Evolutionary conservation across 2,113 vertebrate genomes (phyloP).

Genomic region (Vireo altiloquus): DNA sequence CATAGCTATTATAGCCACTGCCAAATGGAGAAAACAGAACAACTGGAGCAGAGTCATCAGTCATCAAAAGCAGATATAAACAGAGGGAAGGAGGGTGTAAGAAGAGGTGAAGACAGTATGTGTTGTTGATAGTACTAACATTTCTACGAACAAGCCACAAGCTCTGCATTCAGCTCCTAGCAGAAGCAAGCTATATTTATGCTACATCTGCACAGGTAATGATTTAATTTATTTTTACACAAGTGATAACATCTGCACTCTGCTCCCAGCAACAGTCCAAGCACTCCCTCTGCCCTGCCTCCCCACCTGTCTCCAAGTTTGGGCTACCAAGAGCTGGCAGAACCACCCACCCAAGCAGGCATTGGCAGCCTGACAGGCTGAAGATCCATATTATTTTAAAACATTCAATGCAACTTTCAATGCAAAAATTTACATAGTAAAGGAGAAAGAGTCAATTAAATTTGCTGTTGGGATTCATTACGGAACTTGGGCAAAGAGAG

Average conservation of each 20-base stretch:
- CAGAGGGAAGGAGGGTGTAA: rapidly evolving
- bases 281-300: neutral
- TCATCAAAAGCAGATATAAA: neutral
- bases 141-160: neutral
- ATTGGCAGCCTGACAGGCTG: neutral
- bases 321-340: neutral
- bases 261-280: neutral
- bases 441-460: neutral
- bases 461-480: neutral
- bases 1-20: neutral
- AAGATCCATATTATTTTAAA: neutral
- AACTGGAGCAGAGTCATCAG: neutral
- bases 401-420: neutral
- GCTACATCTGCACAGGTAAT: neutral
- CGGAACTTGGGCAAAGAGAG: neutral
- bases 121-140: neutral
- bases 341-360: neutral
- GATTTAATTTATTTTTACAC: neutral
- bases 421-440: neutral
- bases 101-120: neutral
- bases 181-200: neutral
- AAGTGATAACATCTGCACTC: neutral
- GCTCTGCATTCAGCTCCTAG: neutral
- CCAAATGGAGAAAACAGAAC: neutral
- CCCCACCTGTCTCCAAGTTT: neutral